Conservation (phyloP, 2,888 invertebrate genomes). For the Entomobrya multifasciata region DNA sequence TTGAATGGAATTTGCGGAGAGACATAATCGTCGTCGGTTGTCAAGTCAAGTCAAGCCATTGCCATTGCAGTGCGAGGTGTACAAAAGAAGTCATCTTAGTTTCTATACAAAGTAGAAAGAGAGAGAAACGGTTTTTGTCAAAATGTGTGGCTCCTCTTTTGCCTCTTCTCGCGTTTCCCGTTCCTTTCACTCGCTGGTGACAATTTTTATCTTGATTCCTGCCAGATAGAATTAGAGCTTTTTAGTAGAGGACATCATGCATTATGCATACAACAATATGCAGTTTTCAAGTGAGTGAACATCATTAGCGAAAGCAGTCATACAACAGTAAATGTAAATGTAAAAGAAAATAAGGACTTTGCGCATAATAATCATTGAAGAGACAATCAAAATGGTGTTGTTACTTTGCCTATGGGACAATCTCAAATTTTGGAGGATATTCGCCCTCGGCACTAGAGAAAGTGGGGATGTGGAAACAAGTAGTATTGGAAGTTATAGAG, state of each 20-base stretch:
- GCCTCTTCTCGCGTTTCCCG: too few relatives aligned
- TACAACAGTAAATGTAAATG: background rate
- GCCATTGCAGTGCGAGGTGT: too few relatives aligned
- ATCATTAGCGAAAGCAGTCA: background rate
- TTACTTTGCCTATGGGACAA: constrained; percentile 71
- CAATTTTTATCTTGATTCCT: constrained; percentile 43
- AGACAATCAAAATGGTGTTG: constrained; percentile 56
- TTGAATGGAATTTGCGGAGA: constrained; percentile 26
- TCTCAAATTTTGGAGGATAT: constrained; percentile 69
- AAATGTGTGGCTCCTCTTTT: constrained; percentile 11
- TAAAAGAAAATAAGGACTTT: background rate
- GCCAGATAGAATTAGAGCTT: constrained; percentile 51
- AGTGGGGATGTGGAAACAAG: constrained; percentile 53
- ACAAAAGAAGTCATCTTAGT: too few relatives aligned
- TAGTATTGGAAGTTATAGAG: constrained; percentile 32
- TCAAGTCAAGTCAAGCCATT: too few relatives aligned
- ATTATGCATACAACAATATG: background rate
- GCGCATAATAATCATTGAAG: too few relatives aligned
- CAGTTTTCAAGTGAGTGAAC: background rate
- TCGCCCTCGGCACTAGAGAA: constrained; percentile 62
- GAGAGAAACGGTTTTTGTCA: constrained; percentile 16
- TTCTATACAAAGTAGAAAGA: background rate
- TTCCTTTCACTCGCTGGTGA: background rate
- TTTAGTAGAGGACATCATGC: too few relatives aligned
- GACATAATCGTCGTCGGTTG: constrained; percentile 27